Base-by-base conservation (phyloP, 1,140 invertebrate genomes). In the Dufourea novaeangliae region DNA sequence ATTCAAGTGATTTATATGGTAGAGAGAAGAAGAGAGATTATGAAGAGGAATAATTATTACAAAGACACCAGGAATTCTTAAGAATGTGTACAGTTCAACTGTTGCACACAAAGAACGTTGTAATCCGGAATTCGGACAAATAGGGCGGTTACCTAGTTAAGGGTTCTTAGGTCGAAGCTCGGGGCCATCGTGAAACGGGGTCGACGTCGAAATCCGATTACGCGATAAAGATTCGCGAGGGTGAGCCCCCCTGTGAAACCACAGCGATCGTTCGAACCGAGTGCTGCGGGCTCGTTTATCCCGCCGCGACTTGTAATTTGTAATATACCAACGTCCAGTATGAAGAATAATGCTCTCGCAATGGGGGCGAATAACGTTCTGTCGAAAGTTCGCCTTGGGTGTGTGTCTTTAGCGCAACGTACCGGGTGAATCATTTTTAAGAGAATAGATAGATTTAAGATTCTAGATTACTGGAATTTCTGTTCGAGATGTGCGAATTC, bases 151-250 rank as follows among this genome's bases (percentile, higher is more conserved):
- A 57, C 52, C 52, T 56, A 34, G 50, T 37, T 59, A 59, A 50
- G 44, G 34, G 72, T 57, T 75, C 63, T 75, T 75, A 32, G 32
- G 39, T 20, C 12, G 25, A 27, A 64, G 29, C 25, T 39, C 25
- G 4, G 25, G 7, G 20, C 20, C 14, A 44, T 22, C 70, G 39
- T 25, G 70, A 17, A 32, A 57, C 44, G 46, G 37, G 52, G 12
- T 46, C 64, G 52, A 69, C 57, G 54, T 27, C 29, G 73, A 68
- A 59, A 75, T 75, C 64, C 73, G 73, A 75, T 75, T 75, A 75
- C 52, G 54, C 32, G 37, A 69, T 59, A 46, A 67, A 67, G 52
- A 75, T 69, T 29, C 32, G 54, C 54, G 39, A 44, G 64, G 73
- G 52, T 50, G 63, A 4, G 17, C 46, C 20, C n/a, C 34, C 57